Evolutionary conservation across 2,888 invertebrate genomes (phyloP).

Genomic region (Caenorhabditis wallacei): DNA sequence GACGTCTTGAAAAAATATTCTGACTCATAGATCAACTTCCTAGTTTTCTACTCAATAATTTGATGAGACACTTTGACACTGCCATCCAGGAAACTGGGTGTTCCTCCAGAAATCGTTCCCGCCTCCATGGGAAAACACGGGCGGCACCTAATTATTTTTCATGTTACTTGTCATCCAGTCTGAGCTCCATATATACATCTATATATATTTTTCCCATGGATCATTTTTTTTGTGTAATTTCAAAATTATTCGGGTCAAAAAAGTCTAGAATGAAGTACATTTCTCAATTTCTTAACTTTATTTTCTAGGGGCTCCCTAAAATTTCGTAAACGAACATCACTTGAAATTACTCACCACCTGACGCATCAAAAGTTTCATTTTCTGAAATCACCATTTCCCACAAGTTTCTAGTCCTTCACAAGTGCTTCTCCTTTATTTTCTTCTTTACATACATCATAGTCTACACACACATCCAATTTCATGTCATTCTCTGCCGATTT

Average conservation of each 20-base stretch:
- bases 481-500: background rate
- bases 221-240: too few species aligned
- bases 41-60: background rate
- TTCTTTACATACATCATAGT: background rate
- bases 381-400: background rate
- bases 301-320: too few species aligned
- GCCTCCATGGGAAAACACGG: background rate
- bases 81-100: background rate
- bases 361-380: background rate
- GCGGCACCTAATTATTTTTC: constrained; percentile 2
- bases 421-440: constrained; percentile 4
- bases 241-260: too few species aligned
- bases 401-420: background rate
- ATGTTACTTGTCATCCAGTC: background rate
- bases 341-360: constrained; percentile 3
- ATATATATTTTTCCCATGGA: too few species aligned
- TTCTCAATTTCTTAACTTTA: too few species aligned
- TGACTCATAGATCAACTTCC: background rate
- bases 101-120: background rate
- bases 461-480: background rate
- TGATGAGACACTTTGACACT: background rate
- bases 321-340: background rate
- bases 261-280: too few species aligned
- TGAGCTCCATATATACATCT: background rate
- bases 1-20: background rate